Conservation (phyloP, 2,113 vertebrate species). For the Kryptolebias marmoratus region DNA sequence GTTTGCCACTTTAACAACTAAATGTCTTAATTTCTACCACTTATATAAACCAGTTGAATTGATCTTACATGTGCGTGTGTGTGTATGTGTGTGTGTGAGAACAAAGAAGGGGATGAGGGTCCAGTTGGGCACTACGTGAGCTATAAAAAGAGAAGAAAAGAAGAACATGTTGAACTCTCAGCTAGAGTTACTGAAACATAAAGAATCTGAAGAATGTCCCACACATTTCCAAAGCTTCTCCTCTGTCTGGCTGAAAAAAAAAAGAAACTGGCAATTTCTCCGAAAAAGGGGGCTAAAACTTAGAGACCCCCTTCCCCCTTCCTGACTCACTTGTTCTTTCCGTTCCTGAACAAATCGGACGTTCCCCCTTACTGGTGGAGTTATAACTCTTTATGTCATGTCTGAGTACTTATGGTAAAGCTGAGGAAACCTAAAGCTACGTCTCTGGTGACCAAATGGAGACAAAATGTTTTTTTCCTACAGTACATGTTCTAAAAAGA, state of each 20-base stretch:
- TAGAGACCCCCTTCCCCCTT: constrained; percentile 33
- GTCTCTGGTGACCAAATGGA: constrained; percentile 40
- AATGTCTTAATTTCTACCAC: neutral
- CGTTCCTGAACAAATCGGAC: constrained; percentile 43
- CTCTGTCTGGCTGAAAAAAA: constrained; percentile 24
- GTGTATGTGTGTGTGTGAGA: neutral
- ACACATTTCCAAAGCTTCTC: constrained; percentile 28
- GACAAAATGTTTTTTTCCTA: constrained; percentile 25
- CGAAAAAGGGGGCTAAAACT: constrained; percentile 56
- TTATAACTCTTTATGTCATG: constrained; percentile 66
- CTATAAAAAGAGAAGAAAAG: constrained; percentile 54
- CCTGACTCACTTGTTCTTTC: constrained; percentile 41
- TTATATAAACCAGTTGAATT: neutral
- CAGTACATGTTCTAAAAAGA: constrained; percentile 19
- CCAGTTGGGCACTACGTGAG: neutral
- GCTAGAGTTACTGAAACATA: constrained; percentile 63
- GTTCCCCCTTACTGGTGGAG: constrained; percentile 39
- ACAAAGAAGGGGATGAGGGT: neutral
- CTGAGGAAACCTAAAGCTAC: constrained; percentile 34
- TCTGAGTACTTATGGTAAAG: constrained; percentile 68
- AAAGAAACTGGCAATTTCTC: constrained; percentile 36
- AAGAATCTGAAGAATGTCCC: constrained; percentile 65
- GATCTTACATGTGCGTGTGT: constrained; percentile 15
- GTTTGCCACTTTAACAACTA: constrained; percentile 41
- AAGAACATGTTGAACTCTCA: constrained; percentile 37